Conservation (phyloP, 2,888 invertebrate genomes). For the Apamea anceps region DNA sequence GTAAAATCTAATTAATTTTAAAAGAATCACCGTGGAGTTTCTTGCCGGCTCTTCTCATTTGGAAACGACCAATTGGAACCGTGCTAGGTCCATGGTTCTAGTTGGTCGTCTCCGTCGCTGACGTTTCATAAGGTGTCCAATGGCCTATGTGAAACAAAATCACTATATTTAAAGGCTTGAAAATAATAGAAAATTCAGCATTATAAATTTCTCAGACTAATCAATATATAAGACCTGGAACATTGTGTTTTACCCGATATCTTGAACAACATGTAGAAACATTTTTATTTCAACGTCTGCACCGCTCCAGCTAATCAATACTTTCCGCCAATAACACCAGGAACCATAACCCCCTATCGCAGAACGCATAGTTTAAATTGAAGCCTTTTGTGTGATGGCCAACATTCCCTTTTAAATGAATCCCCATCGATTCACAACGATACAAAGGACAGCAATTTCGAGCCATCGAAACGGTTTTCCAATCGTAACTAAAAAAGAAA, state of each 20-base stretch:
- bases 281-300: neutral
- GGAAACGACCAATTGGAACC: neutral
- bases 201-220: neutral
- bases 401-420: conserved; percentile 66
- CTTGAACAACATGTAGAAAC: neutral
- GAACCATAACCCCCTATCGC: conserved; percentile 23
- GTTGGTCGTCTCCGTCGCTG: too few relatives aligned
- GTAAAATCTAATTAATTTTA: too few relatives aligned
- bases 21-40: neutral
- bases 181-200: neutral
- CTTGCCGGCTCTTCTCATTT: neutral
- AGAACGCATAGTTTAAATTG: conserved; percentile 55
- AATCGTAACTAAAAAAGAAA: conserved; percentile 67
- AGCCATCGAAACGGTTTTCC: conserved; percentile 67
- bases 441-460: conserved; percentile 68
- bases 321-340: neutral
- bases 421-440: conserved; percentile 67
- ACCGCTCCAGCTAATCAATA: conserved; percentile 10
- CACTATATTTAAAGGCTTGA: too few relatives aligned
- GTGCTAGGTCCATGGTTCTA: too few relatives aligned
- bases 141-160: too few relatives aligned
- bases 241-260: neutral
- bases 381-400: conserved; percentile 63
- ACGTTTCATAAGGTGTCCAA: too few relatives aligned
- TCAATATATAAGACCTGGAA: too few relatives aligned